Conservation (phyloP, 1,140 invertebrate species). For the Dryas iulia region DNA sequence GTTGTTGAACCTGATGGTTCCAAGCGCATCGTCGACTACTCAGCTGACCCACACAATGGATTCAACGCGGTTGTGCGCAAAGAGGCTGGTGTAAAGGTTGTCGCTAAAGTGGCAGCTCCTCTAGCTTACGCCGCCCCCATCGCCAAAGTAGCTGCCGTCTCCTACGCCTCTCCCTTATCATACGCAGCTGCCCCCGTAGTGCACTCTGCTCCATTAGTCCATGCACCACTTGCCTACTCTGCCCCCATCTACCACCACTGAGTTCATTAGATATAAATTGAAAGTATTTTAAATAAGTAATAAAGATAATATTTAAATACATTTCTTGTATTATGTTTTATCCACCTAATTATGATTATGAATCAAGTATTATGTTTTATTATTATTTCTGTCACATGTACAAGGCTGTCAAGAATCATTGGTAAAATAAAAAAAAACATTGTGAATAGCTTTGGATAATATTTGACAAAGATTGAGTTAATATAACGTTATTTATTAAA, state of each 20-base stretch:
- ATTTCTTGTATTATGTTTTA: too few relatives aligned
- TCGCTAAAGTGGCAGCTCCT: constrained; percentile 28
- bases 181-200: constrained; percentile 24
- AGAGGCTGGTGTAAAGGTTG: constrained; percentile 46
- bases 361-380: too few relatives aligned
- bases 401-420: too few relatives aligned
- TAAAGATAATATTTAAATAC: too few relatives aligned
- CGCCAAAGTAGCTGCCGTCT: constrained; percentile 4
- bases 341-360: too few relatives aligned
- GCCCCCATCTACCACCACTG: constrained; percentile 54
- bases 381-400: too few relatives aligned
- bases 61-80: constrained; percentile 79
- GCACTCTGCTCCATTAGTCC: constrained; percentile 29
- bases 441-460: too few relatives aligned
- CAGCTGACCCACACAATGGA: constrained; percentile 79
- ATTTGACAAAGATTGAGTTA: too few relatives aligned
- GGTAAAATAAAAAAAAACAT: too few relatives aligned
- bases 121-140: constrained; percentile 32
- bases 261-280: background rate
- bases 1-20: constrained; percentile 84
- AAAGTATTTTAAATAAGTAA: too few relatives aligned
- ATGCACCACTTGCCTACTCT: constrained; percentile 55
- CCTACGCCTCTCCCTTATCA: constrained; percentile 21
- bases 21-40: constrained; percentile 84
- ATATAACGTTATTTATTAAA: too few relatives aligned